A percentile compares a stretch with the other conserved stretches of the same genome.
Conservation (phyloP, 2,113 vertebrate species). For the Gymnarchus niloticus region DNA sequence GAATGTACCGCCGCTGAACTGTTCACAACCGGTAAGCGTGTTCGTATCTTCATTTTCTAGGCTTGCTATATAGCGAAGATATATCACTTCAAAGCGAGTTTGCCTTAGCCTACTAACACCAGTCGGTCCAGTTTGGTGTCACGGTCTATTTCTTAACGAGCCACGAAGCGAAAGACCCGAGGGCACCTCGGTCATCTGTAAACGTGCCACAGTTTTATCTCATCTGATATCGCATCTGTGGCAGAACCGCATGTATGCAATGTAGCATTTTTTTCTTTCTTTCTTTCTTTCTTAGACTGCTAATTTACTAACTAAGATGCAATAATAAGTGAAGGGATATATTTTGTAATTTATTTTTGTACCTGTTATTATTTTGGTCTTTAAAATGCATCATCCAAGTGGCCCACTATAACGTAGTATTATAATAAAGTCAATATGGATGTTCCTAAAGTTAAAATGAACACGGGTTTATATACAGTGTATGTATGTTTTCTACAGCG, state of each 20-base stretch:
- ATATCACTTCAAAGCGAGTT: not conserved
- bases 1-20: slow-evolving; percentile 32
- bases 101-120: not conserved
- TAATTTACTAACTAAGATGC: too few relatives aligned
- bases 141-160: not conserved
- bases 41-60: not conserved
- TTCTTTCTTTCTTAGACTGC: not conserved
- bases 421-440: not conserved
- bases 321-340: too few relatives aligned
- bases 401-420: not conserved
- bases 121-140: not conserved
- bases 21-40: slow-evolving; percentile 36
- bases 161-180: not conserved
- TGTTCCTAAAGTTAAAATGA: not conserved
- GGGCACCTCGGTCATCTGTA: not conserved
- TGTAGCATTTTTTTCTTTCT: not conserved
- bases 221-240: slow-evolving; percentile 9
- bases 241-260: not conserved
- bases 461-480: not conserved
- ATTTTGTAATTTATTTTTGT: too few relatives aligned
- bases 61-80: not conserved
- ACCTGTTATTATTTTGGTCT: not conserved
- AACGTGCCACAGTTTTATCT: not conserved
- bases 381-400: not conserved
- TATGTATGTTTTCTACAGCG: not conserved